Evolutionary conservation across 2,888 invertebrate genomes (phyloP).

Genomic region (Salticus scenicus): DNA sequence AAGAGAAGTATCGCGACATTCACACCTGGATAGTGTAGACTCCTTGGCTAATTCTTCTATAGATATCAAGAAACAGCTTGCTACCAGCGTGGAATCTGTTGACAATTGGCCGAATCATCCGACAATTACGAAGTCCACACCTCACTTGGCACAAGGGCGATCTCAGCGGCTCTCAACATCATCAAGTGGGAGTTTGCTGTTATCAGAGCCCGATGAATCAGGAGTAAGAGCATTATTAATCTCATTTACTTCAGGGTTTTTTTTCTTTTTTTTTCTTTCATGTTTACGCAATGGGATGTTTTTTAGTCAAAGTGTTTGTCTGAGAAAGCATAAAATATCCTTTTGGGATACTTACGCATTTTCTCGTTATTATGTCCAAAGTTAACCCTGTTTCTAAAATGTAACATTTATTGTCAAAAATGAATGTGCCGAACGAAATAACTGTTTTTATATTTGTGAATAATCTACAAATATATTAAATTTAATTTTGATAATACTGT

Average conservation of each 20-base stretch:
- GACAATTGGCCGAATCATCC: conserved; percentile 36
- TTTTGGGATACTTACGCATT: too few relatives aligned
- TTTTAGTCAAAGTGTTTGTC: too few relatives aligned
- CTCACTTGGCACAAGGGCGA: conserved; percentile 38
- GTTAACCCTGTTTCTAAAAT: too few relatives aligned
- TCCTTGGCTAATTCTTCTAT: conserved; percentile 38
- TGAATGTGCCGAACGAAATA: too few relatives aligned
- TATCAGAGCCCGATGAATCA: conserved; percentile 35
- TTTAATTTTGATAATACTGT: too few relatives aligned
- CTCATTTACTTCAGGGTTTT: too few relatives aligned
- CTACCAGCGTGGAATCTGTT: conserved; percentile 38
- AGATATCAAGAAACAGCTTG: conserved; percentile 36
- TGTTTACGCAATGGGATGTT: too few relatives aligned
- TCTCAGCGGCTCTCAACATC: conserved; percentile 27
- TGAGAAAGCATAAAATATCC: too few relatives aligned
- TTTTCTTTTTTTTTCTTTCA: not conserved
- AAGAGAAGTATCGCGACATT: conserved; percentile 58
- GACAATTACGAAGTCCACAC: conserved; percentile 50
- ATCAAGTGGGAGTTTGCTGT: conserved; percentile 35
- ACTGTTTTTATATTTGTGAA: too few relatives aligned
- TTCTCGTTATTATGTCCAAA: too few relatives aligned
- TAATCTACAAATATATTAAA: too few relatives aligned
- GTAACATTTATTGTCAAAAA: too few relatives aligned
- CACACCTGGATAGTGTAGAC: conserved; percentile 41
- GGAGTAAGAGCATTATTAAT: conserved; percentile 29